Evolutionary conservation across 2,888 invertebrate genomes (phyloP).

Genomic region (Rosalia funebris): DNA sequence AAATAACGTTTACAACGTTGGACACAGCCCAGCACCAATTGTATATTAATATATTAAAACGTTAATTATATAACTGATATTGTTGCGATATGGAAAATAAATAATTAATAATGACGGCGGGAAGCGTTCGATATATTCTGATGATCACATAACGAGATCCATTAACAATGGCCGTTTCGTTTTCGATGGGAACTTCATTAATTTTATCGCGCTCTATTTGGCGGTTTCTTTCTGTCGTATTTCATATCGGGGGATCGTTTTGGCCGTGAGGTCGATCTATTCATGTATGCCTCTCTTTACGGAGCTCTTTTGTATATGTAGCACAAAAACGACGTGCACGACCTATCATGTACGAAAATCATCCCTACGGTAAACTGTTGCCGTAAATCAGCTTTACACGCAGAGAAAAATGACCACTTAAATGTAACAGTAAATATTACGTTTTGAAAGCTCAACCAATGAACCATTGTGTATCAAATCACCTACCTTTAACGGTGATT

Average conservation of each 20-base stretch:
- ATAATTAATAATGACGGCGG: conserved; percentile 14
- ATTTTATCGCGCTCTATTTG: conserved; percentile 6
- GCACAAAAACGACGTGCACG: no score
- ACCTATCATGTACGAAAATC: no score
- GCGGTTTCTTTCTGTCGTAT: not conserved
- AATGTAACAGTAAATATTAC: no score
- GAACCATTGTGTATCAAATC: no score
- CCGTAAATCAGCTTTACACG: no score
- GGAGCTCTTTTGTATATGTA: no score
- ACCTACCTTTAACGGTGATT: no score
- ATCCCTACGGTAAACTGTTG: no score
- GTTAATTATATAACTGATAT: conserved; percentile 18
- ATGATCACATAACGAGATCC: not conserved
- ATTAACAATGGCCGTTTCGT: not conserved
- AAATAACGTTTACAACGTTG: no score
- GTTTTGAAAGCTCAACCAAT: no score
- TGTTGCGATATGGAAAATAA: conserved; percentile 15
- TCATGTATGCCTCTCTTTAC: no score
- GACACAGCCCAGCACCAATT: not conserved
- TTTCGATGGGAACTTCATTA: conserved; percentile 7
- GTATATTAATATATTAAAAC: conserved; percentile 18
- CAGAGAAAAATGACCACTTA: no score
- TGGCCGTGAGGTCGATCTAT: not conserved
- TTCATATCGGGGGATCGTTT: not conserved
- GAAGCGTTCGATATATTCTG: not conserved